Conservation (phyloP, 2,797 vertebrate genomes). For the Brachymystax lenok region DNA sequence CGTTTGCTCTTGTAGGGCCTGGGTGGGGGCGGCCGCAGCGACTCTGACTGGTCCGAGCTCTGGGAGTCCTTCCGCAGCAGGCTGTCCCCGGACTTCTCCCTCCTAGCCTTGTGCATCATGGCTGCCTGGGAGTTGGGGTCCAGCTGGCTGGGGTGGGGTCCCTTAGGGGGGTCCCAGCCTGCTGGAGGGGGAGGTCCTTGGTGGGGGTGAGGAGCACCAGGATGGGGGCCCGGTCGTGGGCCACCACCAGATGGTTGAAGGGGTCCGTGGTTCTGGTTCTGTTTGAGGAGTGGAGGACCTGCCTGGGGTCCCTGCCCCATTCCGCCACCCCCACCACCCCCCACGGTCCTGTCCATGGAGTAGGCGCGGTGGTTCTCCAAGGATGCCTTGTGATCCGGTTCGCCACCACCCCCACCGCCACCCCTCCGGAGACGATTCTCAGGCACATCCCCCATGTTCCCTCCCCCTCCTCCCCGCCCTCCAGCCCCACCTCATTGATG, state of each 20-base stretch:
- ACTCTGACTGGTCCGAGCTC: conserved; percentile 97
- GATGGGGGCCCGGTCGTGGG: conserved; percentile 74
- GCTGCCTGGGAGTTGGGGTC: conserved; percentile 80
- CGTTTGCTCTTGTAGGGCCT: conserved; percentile 91
- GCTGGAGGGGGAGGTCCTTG: conserved; percentile 1
- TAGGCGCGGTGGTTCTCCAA: conserved; percentile 84
- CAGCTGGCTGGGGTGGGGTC: conserved; percentile 66
- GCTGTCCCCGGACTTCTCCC: conserved; percentile 88
- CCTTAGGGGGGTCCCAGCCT: conserved; percentile 84
- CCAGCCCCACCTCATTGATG: conserved; percentile 90
- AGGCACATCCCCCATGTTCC: conserved; percentile 68
- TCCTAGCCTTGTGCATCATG: conserved; percentile 83
- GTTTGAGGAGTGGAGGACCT: conserved; percentile 63
- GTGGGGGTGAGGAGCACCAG: conserved; percentile 53
- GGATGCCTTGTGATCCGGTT: conserved; percentile 77
- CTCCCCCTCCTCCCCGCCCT: conserved; percentile 76
- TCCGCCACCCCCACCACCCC: conserved; percentile 67
- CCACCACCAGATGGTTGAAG: conserved; percentile 71
- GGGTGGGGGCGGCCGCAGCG: conserved; percentile 90
- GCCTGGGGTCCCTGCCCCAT: conserved; percentile 67
- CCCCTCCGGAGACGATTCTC: conserved; percentile 83
- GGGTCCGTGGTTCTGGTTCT: conserved; percentile 69
- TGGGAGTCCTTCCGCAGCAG: conserved; percentile 95
- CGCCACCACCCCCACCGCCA: conserved; percentile 74
- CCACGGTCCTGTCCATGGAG: conserved; percentile 85